Evolutionary conservation across 2,113 vertebrate genomes (phyloP).

Genomic region (Plecturocebus donacophilus): DNA sequence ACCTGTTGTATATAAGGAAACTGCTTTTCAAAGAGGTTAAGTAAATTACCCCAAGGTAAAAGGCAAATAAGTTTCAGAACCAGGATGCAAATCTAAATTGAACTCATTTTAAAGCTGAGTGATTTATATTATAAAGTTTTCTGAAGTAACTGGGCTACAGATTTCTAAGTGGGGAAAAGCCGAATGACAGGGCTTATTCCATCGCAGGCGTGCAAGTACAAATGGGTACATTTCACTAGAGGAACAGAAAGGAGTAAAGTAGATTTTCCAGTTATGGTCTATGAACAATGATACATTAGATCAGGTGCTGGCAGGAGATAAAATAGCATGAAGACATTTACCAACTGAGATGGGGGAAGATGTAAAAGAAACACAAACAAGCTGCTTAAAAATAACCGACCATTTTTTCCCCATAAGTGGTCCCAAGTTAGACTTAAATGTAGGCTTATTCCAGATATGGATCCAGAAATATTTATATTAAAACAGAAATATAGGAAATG

Average conservation of each 20-base stretch:
- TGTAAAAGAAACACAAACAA: background rate
- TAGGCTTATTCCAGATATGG: background rate
- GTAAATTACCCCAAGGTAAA: background rate
- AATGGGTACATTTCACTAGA: background rate
- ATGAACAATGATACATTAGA: too few species aligned
- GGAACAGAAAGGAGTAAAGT: background rate
- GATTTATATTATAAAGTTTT: background rate
- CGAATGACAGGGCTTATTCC: rapidly evolving
- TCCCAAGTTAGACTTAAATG: background rate
- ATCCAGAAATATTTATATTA: background rate
- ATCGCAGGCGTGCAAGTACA: background rate
- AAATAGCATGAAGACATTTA: background rate
- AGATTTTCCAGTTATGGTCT: background rate
- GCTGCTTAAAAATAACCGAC: background rate
- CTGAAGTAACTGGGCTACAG: background rate
- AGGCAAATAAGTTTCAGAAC: background rate
- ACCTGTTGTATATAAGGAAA: background rate
- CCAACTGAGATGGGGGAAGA: background rate
- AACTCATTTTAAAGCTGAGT: background rate
- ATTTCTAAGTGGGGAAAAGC: background rate
- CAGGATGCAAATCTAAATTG: background rate
- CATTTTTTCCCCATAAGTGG: background rate
- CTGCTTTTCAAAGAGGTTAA: background rate
- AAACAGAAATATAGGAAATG: background rate
- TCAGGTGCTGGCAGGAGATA: background rate